Evolutionary conservation across 2,797 vertebrate genomes (phyloP).

Genomic region (Nyctalus aviator): DNA sequence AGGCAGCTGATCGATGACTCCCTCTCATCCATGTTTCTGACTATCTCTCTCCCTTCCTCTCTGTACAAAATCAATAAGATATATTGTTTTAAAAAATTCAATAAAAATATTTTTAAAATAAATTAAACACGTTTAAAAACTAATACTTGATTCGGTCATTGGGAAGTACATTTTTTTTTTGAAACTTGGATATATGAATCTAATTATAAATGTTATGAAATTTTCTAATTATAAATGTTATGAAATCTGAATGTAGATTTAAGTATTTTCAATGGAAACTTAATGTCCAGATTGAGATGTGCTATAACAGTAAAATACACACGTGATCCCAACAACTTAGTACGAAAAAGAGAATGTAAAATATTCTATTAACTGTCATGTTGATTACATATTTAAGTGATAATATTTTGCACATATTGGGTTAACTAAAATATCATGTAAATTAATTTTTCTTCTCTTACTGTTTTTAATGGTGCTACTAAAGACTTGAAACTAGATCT

Average conservation of each 20-base stretch:
- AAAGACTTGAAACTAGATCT: not conserved
- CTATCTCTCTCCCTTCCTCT: too few species aligned
- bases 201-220: not conserved
- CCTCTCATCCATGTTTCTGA: too few species aligned
- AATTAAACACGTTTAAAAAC: not conserved
- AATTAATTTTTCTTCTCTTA: slow-evolving; percentile 29
- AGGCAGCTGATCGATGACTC: too few species aligned
- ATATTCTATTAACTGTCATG: not conserved
- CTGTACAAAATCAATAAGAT: too few species aligned
- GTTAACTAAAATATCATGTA: not conserved
- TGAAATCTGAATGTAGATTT: not conserved
- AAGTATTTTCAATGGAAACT: not conserved
- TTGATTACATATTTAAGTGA: not conserved
- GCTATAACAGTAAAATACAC: not conserved
- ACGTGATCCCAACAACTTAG: not conserved
- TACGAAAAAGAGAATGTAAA: slow-evolving; percentile 13
- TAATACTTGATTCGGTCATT: not conserved
- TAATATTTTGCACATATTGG: not conserved
- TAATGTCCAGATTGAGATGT: not conserved
- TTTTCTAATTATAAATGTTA: not conserved
- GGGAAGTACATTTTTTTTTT: not conserved
- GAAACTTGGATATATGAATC: not conserved
- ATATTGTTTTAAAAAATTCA: too few species aligned
- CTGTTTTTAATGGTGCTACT: slow-evolving; percentile 29
- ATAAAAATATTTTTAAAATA: too few species aligned